phyloP scores from a whole-genome alignment of 1,140 invertebrate genomes.

The Andrena cerasifolii region DNA sequence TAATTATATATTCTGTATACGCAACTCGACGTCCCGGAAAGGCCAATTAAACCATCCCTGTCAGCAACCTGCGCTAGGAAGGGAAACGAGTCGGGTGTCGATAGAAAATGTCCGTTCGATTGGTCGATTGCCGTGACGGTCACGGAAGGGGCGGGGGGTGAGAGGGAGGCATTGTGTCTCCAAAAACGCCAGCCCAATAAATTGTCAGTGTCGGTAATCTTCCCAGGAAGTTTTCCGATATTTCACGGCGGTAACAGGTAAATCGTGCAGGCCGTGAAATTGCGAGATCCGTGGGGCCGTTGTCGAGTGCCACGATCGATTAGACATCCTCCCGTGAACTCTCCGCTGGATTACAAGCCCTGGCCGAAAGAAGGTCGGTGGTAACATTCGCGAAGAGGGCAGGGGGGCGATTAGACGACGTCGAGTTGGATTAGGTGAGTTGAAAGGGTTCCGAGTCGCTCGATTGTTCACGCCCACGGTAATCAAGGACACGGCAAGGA shows the following conservation, averaged over 20 bases:
- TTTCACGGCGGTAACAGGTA: conserved; percentile 61
- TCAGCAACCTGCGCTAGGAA: not conserved
- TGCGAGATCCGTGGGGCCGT: conserved; percentile 41
- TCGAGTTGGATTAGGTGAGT: conserved; percentile 39
- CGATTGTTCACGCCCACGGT: conserved; percentile 15
- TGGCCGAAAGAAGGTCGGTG: conserved; percentile 50
- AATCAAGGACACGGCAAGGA: not conserved
- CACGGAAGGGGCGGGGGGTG: too few relatives aligned
- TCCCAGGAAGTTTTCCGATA: conserved; percentile 61
- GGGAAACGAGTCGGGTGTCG: not conserved
- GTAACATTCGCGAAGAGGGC: conserved; percentile 34
- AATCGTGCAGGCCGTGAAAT: conserved; percentile 55
- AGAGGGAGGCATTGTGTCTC: conserved; percentile 8
- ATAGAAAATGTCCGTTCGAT: not conserved
- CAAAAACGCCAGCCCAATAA: conserved; percentile 57
- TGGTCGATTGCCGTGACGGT: not conserved
- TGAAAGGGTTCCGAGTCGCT: conserved; percentile 15
- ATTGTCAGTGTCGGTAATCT: conserved; percentile 61
- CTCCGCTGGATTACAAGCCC: conserved; percentile 46
- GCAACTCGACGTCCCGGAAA: too few relatives aligned
- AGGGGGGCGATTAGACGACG: conserved; percentile 48
- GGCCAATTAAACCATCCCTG: not conserved
- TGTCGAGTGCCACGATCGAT: conserved; percentile 60
- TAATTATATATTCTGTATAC: too few relatives aligned
- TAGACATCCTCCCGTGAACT: conserved; percentile 52